These are phyloP conservation scores for Sebastes paucispinis DNA, from an alignment of 2,797 vertebrate genomes.

Conservation along the genomic window DNA sequence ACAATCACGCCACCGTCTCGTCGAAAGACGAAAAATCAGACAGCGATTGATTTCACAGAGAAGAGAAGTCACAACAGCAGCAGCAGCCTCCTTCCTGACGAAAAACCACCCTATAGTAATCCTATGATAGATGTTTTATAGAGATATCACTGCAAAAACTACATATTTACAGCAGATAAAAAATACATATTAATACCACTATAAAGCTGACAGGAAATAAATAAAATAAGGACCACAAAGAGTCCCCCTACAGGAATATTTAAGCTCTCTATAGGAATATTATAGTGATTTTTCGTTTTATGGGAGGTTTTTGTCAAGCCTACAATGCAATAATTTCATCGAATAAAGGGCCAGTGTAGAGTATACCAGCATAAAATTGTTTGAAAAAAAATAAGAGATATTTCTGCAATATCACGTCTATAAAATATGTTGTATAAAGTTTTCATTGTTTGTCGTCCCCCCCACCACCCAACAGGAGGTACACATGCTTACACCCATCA, in stretches of 20 bases:
- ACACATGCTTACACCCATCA: conserved; percentile 74
- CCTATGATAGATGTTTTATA: conserved; percentile 70
- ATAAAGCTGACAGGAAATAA: conserved; percentile 25
- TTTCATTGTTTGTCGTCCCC: conserved; percentile 72
- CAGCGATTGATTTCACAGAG: conserved; percentile 87
- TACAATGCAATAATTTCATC: conserved; percentile 97
- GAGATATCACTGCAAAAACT: conserved; percentile 61
- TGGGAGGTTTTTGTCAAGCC: conserved; percentile 72
- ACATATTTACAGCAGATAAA: conserved; percentile 73
- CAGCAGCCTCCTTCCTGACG: conserved; percentile 70
- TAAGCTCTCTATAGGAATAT: conserved; percentile 68
- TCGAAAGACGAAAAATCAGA: conserved; percentile 96
- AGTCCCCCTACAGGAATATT: conserved; percentile 47
- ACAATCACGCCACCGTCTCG: conserved; percentile 94
- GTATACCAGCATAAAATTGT: conserved; percentile 96
- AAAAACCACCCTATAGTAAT: conserved; percentile 72
- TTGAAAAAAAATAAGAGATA: conserved; percentile 84
- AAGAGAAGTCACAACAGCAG: conserved; percentile 45
- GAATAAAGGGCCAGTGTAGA: conserved; percentile 95
- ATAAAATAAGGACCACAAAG: conserved; percentile 21
- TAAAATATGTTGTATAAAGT: conserved; percentile 88
- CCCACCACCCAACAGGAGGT: conserved; percentile 54
- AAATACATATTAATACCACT: conserved; percentile 40
- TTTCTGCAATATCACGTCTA: conserved; percentile 95
- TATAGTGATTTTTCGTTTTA: conserved; percentile 73